Base-by-base conservation (phyloP, 2,113 vertebrate genomes). In the Edolisoma coerulescens region DNA sequence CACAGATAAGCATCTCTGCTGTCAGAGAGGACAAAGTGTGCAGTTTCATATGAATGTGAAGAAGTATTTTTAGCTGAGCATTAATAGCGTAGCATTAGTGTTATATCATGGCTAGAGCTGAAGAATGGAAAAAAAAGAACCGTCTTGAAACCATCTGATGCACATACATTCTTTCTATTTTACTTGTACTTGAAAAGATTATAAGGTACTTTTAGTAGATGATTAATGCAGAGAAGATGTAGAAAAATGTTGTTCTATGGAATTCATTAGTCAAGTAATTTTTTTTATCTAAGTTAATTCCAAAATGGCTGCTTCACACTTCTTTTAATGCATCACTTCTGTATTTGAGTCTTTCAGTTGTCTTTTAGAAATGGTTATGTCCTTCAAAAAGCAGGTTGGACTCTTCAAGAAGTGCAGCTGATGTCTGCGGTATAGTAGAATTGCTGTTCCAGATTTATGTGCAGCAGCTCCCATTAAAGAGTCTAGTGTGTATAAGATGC, bases 11-110 rank as follows among this genome's bases (percentile, higher is more conserved):
- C 20, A 22, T 67, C 24, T 67, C 16, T 77, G 18, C 37, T 57
- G 0, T 27, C 15, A n/a, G 52, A 78, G 16, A 39, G 13, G 54
- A 9, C 3, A 4, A 15, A 5, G 3, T 49, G 61, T 61, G 11
- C 11, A 64, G 14, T 32, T 60, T 33, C 17, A 7, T 21, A 28
- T 33, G 54, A 33, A 73, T 2, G 3, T 21, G 63, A 83, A 50
- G 10, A 39, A 32, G 4, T 82, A 54, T 44, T 20, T 69, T 57
- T 52, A 61, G 37, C 11, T 69, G 63, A 77, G 27, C 5, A 7
- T 71, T 63, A 74, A n/a, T 35, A 33, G 7, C 42, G 11, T n/a
- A 17, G 11, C 4, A 10, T 60, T 78, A 33, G 32, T 30, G 19
- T 47, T 13, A 28, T 39, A 28, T 13, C 15, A 4, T 45, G 20